Evolutionary conservation across 1,140 invertebrate species (phyloP).

Genomic region (Conopomorpha cramerella): DNA sequence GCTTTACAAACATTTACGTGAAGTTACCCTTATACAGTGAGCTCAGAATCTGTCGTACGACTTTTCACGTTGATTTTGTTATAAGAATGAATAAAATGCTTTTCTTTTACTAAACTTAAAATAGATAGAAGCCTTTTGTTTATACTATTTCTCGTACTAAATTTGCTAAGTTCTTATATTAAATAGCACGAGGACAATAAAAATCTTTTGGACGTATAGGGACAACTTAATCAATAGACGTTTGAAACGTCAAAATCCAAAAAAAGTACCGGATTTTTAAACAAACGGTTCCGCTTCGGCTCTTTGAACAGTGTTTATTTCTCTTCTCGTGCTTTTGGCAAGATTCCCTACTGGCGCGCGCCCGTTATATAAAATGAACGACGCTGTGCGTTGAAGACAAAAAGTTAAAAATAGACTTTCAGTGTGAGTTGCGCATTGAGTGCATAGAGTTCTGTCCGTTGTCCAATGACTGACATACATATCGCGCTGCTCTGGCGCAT

Average conservation of each 20-base stretch:
- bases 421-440: conserved; percentile 43
- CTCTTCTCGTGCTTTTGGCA: conserved; percentile 35
- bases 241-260: conserved; percentile 9
- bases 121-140: too few species aligned
- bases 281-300: conserved; percentile 31
- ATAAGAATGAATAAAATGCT: too few species aligned
- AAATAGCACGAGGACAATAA: too few species aligned
- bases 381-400: conserved; percentile 30
- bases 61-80: too few species aligned
- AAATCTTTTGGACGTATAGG: background rate
- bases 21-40: too few species aligned
- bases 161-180: too few species aligned
- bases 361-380: conserved; percentile 40
- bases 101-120: too few species aligned
- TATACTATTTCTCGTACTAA: too few species aligned
- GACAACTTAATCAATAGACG: background rate
- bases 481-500: conserved; percentile 20
- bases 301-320: conserved; percentile 19
- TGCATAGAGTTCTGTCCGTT: conserved; percentile 41
- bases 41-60: too few species aligned
- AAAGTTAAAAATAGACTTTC: conserved; percentile 56
- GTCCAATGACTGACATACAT: conserved; percentile 46
- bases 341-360: conserved; percentile 39
- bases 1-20: too few species aligned
- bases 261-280: conserved; percentile 24